phyloP scores from a whole-genome alignment of 2,113 vertebrate species.

The Aphelocoma coerulescens region DNA sequence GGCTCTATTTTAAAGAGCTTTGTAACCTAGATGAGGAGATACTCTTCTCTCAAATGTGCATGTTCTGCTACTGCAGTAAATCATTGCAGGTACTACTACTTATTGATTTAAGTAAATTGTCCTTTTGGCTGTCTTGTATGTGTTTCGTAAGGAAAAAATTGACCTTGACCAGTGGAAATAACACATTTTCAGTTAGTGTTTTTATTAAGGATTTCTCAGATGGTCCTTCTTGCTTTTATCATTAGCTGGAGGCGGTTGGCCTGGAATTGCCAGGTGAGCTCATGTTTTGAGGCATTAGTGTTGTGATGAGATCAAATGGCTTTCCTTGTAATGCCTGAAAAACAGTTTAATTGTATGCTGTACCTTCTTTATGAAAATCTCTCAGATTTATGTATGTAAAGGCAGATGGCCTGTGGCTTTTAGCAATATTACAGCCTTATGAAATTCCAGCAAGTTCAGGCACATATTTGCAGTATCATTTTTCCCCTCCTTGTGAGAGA shows the following conservation, averaged over 20 bases:
- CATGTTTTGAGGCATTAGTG: neutral
- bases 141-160: neutral
- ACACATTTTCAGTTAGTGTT: neutral
- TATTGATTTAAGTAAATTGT: neutral
- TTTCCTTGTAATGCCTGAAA: neutral
- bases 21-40: constrained; percentile 30
- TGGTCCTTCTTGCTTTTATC: neutral
- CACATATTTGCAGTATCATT: neutral
- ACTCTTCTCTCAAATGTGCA: neutral
- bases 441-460: neutral
- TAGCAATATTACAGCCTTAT: neutral
- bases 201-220: neutral
- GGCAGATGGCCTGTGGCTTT: neutral
- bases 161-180: neutral
- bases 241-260: neutral
- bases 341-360: neutral
- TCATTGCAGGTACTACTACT: neutral
- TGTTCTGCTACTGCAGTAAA: neutral
- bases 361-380: neutral
- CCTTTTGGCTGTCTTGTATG: neutral
- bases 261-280: neutral
- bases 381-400: neutral
- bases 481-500: neutral
- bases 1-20: neutral
- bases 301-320: neutral